Base-by-base conservation (phyloP, 2,888 invertebrate genomes). In the Aspidapion aeneum region DNA sequence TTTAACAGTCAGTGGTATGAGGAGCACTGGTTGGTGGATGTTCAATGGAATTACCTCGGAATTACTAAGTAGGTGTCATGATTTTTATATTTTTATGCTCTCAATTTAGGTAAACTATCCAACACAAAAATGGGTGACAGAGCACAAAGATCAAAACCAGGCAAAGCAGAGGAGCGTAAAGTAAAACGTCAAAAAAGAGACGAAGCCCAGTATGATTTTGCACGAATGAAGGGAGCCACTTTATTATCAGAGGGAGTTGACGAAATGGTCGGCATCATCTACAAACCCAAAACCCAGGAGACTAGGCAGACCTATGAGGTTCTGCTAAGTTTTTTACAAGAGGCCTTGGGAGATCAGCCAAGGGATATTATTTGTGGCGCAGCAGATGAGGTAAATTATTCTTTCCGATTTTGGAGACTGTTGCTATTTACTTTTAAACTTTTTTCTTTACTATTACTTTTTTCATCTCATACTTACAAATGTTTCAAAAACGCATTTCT, bases 331-430 rank as follows among this genome's bases (percentile, higher is more conserved):
- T 97, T 98, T 76, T 94, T 99, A 78, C 98, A 98, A 83, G 96
- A 96, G 74, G 94, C 97, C 0, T 84, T 99, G 0, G 98, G 98
- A 0, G 99, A 99, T 82, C 90, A 98, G 83, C 97, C 98, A 0
- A 84, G 97, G 62, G 98, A 99, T 79, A 93, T 99, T 69, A 80
- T 99, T 21, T 98, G 98, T 77, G 99, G 98, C 35, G 98, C 99
- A 7, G 98, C 98, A n/a, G 99, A 99, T 82, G 99, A 99, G 86
- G 96, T 99, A 61, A n/a, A n/a, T n/a, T n/a, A n/a, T n/a, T n/a
- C n/a, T n/a, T n/a, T n/a, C n/a, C n/a, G n/a, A n/a, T n/a, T n/a
- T n/a, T n/a, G n/a, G n/a, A n/a, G n/a, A n/a, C n/a, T n/a, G n/a
- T n/a, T n/a, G n/a, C n/a, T n/a, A n/a, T n/a, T n/a, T n/a, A n/a